Evolutionary conservation across 2,888 invertebrate species (phyloP).

Genomic region (Diaphora mendica): DNA sequence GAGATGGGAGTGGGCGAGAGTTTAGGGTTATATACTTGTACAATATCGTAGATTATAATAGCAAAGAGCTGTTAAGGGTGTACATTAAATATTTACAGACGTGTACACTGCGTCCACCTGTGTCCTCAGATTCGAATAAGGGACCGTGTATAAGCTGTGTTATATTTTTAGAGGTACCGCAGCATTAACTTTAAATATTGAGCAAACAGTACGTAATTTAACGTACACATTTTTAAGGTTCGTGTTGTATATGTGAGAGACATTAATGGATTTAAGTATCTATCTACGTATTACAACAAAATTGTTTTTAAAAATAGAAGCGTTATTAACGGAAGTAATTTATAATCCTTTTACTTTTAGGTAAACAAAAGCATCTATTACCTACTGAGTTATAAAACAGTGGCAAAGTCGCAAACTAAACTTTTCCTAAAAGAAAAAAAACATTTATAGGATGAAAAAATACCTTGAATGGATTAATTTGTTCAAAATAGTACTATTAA

Average conservation of each 20-base stretch:
- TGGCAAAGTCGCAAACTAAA: background rate
- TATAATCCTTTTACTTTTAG: background rate
- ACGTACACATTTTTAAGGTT: background rate
- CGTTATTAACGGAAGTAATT: background rate
- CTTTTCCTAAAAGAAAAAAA: background rate
- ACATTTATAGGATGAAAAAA: background rate
- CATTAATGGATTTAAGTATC: background rate
- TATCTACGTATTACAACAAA: background rate
- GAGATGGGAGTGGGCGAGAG: constrained; percentile 31
- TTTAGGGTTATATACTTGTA: constrained; percentile 41
- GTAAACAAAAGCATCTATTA: background rate
- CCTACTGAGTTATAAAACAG: background rate
- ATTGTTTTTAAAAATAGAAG: background rate
- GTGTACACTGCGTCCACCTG: constrained; percentile 75
- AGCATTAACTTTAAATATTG: constrained; percentile 18
- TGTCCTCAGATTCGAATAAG: constrained; percentile 61
- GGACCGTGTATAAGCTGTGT: constrained; percentile 56
- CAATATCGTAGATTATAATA: constrained; percentile 58
- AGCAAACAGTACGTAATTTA: background rate
- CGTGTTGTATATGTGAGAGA: background rate
- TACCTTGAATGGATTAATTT: background rate
- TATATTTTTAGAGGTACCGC: constrained; percentile 50
- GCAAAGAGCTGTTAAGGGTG: constrained; percentile 69
- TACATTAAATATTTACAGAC: constrained; percentile 79
- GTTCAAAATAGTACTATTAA: background rate